Evolutionary conservation across 2,113 vertebrate species (phyloP), one percentile per base, ranked within the genome.

Genomic region (Gymnogyps californianus): DNA sequence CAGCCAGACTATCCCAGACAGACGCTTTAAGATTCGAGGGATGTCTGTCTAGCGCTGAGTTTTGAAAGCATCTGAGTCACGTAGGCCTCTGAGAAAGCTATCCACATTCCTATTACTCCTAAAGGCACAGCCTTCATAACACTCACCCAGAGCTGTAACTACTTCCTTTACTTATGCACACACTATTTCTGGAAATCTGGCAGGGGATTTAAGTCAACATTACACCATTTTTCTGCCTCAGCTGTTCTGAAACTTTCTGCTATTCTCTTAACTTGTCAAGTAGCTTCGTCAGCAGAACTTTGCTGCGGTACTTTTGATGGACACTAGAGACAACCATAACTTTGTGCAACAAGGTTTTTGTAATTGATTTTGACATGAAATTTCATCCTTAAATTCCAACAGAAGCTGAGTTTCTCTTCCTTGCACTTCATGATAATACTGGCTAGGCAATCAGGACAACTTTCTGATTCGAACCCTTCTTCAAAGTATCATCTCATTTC

Each of bases 281-380:
- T 20, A 65, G 86, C 95, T 95, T 70, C 0, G 16, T 96, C 97
- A 97, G 96, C 96, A 96, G 79, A 95, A 70, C 80, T 65, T 40
- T 2, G 16, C 88, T 65, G 66, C 2, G 0, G 57, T 74, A 42
- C 83, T 96, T 95, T 51, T 92, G 97, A 96, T 8, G 44, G 94
- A 81, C 86, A 81, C 84, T 29, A 62, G 85, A 89, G 91, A 93
- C 85, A 85, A 64, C 21, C 1, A 0, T 42, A 84, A 87, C 86
- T 82, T 62, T 2, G 34, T 49, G 95, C 84, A 93, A 66, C 69
- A 52, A 46, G 47, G 71, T 36, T 80, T 86, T 26, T 82, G 74
- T 77, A 90, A 94, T 61, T 46, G 72, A 78, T 77, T 95, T 52
- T 61, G 79, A 91, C 58, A 21, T 19, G 70, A 89, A 91, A 87